Evolutionary conservation across 2,888 invertebrate species (phyloP), one percentile per base, ranked within the genome.

Genomic region (Eupithecia insigniata): DNA sequence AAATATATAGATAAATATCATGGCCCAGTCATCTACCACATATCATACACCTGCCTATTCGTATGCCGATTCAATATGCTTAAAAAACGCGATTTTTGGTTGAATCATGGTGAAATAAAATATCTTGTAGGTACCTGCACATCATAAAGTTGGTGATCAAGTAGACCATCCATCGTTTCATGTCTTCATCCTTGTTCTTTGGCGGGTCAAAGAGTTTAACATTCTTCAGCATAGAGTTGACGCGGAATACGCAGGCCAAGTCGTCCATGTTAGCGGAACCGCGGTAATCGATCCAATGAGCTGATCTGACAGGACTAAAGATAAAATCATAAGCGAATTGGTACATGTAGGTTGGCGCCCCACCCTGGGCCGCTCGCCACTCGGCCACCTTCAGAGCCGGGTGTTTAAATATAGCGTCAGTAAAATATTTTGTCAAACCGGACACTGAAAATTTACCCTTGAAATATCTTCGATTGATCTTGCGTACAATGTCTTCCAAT

Each of bases 151-250:
- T 80, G 16, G 70, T 74, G 7, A 84, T 22, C 7, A 80, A 67
- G 6, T 66, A 64, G 6, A 78, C 76, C 80, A 82, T 79, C 80
- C 76, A 79, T 46, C 76, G 67, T 55, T 66, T 81, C 82, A 84
- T 83, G 12, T 46, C 22, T 7, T 80, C 78, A 39, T 84, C 82
- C n/a, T 32, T 72, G 39, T 62, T 69, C 6, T 4, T 69, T 18
- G 71, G 67, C 16, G 79, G 77, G 34, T 76, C 75, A 5, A 74
- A 67, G 8, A 69, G 22, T 12, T 22, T 6, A 6, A 12, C 26
- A n/a, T 61, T 30, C 30, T n/a, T 61, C 61, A 62, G 36, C n/a
- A 22, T 34, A 28, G 58, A 58, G 62, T 62, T 62, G n/a, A 32
- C 22, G 5, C 34, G 34, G 62, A 32, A 65, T 16, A 65, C 16